phyloP scores from a whole-genome alignment of 2,797 vertebrate species.

The Pangasius macronema region DNA sequence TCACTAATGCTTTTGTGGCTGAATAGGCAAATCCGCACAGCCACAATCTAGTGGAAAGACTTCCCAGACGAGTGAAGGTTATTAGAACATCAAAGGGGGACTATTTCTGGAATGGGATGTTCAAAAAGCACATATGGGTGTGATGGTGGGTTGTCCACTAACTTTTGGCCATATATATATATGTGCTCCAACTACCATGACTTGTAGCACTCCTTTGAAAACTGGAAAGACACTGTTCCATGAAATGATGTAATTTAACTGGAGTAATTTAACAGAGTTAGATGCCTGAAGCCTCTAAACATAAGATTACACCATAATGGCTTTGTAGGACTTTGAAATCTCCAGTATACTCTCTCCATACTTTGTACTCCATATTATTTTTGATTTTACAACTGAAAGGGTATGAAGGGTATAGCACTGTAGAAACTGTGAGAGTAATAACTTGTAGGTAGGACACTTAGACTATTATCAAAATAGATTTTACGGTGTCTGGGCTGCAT shows the following conservation, averaged over 20 bases:
- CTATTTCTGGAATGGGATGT: background rate
- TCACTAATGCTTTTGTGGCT: background rate
- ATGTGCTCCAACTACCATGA: background rate
- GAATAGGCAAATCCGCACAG: background rate
- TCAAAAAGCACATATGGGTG: background rate
- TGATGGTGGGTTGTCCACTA: background rate
- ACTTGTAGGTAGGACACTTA: no score
- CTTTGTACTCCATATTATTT: background rate
- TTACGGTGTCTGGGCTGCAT: background rate
- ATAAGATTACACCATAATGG: background rate
- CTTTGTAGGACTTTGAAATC: background rate
- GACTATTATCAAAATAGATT: constrained; percentile 2
- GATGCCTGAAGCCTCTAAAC: background rate
- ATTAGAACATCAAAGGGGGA: background rate
- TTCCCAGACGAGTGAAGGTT: background rate
- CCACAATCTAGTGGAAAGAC: background rate
- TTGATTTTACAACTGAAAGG: background rate
- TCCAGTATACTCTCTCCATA: no score
- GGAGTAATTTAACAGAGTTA: background rate
- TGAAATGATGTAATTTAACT: background rate
- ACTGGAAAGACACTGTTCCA: background rate
- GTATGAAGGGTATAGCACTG: background rate
- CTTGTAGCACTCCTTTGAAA: background rate
- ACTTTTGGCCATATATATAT: background rate
- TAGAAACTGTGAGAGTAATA: background rate